These are phyloP conservation scores for Sphyrna mokarran DNA, from an alignment of 2,113 vertebrate species.

Conservation along the genomic window DNA sequence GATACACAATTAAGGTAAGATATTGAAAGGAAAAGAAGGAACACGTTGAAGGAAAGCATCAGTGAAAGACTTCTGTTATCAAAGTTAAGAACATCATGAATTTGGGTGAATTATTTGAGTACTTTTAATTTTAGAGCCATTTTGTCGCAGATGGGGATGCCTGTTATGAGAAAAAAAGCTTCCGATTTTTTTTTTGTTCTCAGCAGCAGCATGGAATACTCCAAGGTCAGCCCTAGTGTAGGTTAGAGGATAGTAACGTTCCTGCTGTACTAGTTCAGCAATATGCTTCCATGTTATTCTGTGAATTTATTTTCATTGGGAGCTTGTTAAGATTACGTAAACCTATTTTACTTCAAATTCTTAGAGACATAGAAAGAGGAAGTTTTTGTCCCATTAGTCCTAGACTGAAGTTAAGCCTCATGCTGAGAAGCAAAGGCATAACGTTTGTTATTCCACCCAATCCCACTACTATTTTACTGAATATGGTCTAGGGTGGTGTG, in stretches of 20 bases:
- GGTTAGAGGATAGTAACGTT: neutral
- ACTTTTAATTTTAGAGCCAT: neutral
- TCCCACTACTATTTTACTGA: neutral
- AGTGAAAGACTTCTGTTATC: neutral
- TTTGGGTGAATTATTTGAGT: neutral
- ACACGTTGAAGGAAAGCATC: neutral
- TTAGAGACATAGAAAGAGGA: neutral
- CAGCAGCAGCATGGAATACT: neutral
- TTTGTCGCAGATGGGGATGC: neutral
- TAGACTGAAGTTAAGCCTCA: neutral
- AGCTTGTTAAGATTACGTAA: neutral
- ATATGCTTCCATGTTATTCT: neutral
- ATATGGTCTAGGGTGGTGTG: neutral
- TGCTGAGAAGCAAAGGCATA: neutral
- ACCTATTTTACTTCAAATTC: neutral
- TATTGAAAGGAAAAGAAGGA: neutral
- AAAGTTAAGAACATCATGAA: neutral
- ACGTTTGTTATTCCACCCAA: neutral
- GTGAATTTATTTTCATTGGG: neutral
- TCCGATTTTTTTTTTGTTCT: neutral
- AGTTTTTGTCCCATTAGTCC: neutral
- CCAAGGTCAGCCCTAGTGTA: neutral
- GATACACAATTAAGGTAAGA: slow-evolving; percentile 74
- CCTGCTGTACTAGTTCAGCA: neutral
- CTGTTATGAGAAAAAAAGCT: neutral